Evolutionary conservation across 2,888 invertebrate genomes (phyloP).

Genomic region (Andrena fulva): DNA sequence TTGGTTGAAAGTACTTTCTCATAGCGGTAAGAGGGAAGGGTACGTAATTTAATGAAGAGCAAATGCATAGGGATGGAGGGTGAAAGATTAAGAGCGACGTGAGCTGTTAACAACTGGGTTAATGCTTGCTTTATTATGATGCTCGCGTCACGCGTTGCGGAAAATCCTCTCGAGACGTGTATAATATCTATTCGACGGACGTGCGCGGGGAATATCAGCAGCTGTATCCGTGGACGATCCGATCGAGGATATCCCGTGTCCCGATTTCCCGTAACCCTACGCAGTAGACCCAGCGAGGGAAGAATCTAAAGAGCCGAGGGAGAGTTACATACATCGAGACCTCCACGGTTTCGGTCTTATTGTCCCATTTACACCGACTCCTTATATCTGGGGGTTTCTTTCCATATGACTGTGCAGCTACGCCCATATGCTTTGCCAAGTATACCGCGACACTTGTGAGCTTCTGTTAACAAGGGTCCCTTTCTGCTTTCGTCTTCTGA

Average conservation of each 20-base stretch:
- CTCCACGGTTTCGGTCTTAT: conserved; percentile 46
- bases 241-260: conserved; percentile 65
- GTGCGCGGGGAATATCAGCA: conserved; percentile 58
- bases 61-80: neutral
- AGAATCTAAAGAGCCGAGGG: conserved; percentile 38
- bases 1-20: too few species aligned
- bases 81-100: neutral
- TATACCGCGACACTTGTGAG: neutral
- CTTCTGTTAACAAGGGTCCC: too few species aligned
- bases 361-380: conserved; percentile 67
- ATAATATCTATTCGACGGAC: conserved; percentile 57
- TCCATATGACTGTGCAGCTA: neutral
- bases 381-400: conserved; percentile 36
- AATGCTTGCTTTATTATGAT: conserved; percentile 50
- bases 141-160: conserved; percentile 32
- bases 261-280: conserved; percentile 59
- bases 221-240: conserved; percentile 61
- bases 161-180: conserved; percentile 54
- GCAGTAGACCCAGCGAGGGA: conserved; percentile 41
- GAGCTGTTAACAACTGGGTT: conserved; percentile 44
- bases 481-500: too few species aligned
- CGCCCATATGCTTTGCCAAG: neutral
- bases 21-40: neutral
- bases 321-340: conserved; percentile 27
- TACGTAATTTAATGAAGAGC: neutral